Evolutionary conservation across 2,113 vertebrate species (phyloP).

Genomic region (Papio anubis): DNA sequence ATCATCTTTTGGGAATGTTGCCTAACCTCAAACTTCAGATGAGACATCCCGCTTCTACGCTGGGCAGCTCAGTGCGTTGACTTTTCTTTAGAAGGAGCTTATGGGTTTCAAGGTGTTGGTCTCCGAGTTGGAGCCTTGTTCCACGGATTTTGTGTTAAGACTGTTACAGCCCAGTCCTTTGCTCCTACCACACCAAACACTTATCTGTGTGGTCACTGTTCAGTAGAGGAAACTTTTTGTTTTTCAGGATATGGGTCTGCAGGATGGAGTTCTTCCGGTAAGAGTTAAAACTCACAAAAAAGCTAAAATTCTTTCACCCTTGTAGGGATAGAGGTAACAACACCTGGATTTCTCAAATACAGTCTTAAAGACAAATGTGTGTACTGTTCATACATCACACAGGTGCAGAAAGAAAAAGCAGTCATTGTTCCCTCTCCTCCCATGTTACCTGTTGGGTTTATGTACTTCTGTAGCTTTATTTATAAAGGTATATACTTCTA

Average conservation of each 20-base stretch:
- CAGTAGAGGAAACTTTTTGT: not conserved
- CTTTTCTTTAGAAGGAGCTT: not conserved
- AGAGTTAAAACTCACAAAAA: conserved; percentile 19
- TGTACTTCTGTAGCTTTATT: not conserved
- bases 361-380: not conserved
- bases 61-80: not conserved
- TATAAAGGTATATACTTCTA: not conserved
- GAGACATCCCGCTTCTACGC: not conserved
- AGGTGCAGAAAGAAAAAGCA: not conserved
- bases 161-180: not conserved
- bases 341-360: not conserved
- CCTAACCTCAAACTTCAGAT: not conserved
- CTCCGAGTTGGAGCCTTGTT: not conserved
- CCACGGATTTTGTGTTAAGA: not conserved
- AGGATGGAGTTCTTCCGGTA: not conserved
- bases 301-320: not conserved
- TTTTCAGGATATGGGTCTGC: conserved; percentile 22
- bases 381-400: not conserved
- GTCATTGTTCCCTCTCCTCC: not conserved
- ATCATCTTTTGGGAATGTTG: not conserved
- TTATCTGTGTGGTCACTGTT: not conserved
- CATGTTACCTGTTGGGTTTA: not conserved
- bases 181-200: not conserved
- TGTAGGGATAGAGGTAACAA: not conserved
- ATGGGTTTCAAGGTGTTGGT: not conserved